Conservation (phyloP, 2,797 vertebrate genomes). For the Microctenopoma stevenorrisi region DNA sequence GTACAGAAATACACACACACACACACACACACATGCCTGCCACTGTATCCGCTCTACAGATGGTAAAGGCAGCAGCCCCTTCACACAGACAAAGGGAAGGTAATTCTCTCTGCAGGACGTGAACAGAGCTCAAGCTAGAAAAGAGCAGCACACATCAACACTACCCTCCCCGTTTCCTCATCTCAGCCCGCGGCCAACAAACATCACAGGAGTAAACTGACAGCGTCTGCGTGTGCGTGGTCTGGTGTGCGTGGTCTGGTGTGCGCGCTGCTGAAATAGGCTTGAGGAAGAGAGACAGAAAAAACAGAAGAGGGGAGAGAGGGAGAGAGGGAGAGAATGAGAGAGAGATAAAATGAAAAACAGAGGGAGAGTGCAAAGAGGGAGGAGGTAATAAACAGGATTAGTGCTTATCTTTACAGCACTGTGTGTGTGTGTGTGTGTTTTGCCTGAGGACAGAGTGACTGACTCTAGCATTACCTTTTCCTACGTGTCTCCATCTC, state of each 20-base stretch:
- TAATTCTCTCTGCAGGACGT: constrained; percentile 79
- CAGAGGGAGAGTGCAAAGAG: constrained; percentile 65
- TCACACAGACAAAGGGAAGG: constrained; percentile 78
- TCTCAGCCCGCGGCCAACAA: constrained; percentile 75
- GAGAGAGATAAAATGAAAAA: constrained; percentile 66
- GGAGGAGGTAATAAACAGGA: constrained; percentile 79
- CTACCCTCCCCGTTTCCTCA: constrained; percentile 70
- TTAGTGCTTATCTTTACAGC: constrained; percentile 79
- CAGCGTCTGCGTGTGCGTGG: constrained; percentile 25
- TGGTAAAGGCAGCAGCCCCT: constrained; percentile 77
- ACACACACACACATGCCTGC: constrained; percentile 25
- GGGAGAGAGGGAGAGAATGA: constrained; percentile 46
- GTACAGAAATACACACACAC: constrained; percentile 3
- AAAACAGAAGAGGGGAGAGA: constrained; percentile 57
- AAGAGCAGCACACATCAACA: constrained; percentile 73
- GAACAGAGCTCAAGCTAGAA: constrained; percentile 70
- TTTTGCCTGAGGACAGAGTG: constrained; percentile 69
- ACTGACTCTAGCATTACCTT: constrained; percentile 73
- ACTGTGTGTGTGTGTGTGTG: constrained; percentile 21
- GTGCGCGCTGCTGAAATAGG: constrained; percentile 50
- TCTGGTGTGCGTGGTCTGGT: constrained; percentile 10
- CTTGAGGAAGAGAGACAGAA: constrained; percentile 62
- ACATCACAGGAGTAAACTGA: constrained; percentile 76
- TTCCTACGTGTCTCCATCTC: constrained; percentile 68
- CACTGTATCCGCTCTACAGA: constrained; percentile 74